phyloP scores from a whole-genome alignment of 2,888 invertebrate genomes.

The Charanyca ferruginea region DNA sequence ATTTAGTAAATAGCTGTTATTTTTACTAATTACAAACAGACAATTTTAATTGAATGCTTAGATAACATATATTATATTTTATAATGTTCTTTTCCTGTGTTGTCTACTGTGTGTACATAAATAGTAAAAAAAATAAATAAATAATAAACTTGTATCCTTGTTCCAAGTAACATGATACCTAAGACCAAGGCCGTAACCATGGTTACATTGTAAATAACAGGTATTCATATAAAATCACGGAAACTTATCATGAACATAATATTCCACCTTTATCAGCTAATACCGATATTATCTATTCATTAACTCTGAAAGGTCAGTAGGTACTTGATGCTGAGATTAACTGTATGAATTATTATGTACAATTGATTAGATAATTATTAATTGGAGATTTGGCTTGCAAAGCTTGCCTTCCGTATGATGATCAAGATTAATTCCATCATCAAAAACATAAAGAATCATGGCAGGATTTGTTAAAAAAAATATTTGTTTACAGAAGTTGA shows the following conservation, averaged over 20 bases:
- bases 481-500: no score
- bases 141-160: not conserved
- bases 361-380: constrained; percentile 28
- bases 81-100: no score
- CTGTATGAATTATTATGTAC: constrained; percentile 42
- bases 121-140: no score
- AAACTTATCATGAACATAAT: constrained; percentile 41
- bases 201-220: constrained; percentile 50
- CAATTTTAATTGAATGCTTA: no score
- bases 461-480: no score
- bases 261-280: constrained; percentile 51
- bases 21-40: no score
- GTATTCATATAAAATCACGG: constrained; percentile 40
- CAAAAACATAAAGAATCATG: no score
- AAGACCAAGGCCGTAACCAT: constrained; percentile 43
- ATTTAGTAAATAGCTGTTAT: no score
- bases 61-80: no score
- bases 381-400: constrained; percentile 1
- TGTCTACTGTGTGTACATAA: no score
- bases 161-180: constrained; percentile 14
- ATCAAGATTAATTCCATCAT: no score
- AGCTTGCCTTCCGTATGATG: not conserved
- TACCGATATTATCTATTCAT: constrained; percentile 63
- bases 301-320: constrained; percentile 51
- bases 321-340: constrained; percentile 47